Conservation (phyloP, 2,888 invertebrate species). For the Stenotaenia linearis region DNA sequence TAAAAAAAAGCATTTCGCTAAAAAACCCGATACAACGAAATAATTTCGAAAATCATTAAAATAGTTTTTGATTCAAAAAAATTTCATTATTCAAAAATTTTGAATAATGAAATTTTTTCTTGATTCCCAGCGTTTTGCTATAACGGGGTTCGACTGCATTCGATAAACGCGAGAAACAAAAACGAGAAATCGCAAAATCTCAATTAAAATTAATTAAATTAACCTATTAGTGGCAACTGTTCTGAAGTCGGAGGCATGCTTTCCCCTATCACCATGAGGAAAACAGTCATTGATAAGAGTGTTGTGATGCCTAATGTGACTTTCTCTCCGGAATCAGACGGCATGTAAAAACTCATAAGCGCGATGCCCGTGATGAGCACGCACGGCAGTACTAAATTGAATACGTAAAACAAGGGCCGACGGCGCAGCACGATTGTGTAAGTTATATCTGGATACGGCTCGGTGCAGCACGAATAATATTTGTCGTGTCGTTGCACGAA, state of each 20-base stretch:
- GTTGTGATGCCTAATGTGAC: conserved; percentile 54
- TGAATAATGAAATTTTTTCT: no score
- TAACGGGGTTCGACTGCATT: no score
- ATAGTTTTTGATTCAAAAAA: no score
- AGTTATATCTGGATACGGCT: conserved; percentile 52
- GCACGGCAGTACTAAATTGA: conserved; percentile 53
- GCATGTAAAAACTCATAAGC: conserved; percentile 55
- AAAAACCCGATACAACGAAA: no score
- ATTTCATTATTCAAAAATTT: no score
- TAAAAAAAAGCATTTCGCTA: no score
- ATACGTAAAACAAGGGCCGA: conserved; percentile 54
- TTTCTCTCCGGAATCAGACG: conserved; percentile 53
- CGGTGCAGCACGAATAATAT: conserved; percentile 48
- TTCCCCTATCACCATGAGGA: conserved; percentile 55
- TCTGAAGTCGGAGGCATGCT: conserved; percentile 56
- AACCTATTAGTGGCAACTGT: conserved; percentile 55
- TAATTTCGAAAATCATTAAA: no score
- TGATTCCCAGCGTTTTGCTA: no score
- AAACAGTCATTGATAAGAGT: conserved; percentile 55
- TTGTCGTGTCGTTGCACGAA: conserved; percentile 44
- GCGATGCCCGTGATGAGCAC: conserved; percentile 64
- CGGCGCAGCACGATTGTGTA: conserved; percentile 51
- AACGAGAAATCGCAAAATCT: no score
- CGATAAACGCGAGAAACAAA: no score
- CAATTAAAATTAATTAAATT: conserved; percentile 38